Evolutionary conservation across 2,888 invertebrate species (phyloP), one percentile per base, ranked within the genome.

Genomic region (Rotaria socialis): DNA sequence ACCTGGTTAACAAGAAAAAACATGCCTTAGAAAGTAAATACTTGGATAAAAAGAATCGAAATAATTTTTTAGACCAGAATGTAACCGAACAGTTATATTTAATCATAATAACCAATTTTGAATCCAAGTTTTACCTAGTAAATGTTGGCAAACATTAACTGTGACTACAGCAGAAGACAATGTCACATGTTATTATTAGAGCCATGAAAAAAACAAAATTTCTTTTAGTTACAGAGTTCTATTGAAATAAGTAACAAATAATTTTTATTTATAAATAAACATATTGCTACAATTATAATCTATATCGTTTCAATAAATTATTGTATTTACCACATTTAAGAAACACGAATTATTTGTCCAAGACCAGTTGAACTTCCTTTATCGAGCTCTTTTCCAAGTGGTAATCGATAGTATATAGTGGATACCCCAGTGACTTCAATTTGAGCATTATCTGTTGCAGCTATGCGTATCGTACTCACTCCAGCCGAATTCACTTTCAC

Each of bases 361-460:
- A 67, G 27, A 35, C 35, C 67, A 67, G 67, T 67, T 67, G 35
- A 16, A 24, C 35, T 67, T 35, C 35, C 67, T 67, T 35, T 67
- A 27, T 35, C 35, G 35, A 35, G 67, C 0, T 27, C 19, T 35
- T 35, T 67, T 27, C 35, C 67, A 14, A 0, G 2, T 4, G 47
- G 75, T 80, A 41, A 41, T 80, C n/a, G 41, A 47, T 80, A 80
- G 22, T 24, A 80, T 5, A 80, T 43, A 22, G 22, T 80, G 11
- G 43, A 22, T 24, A 80, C 75, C 43, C 75, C 75, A 19, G 43
- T 80, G 24, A 80, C 47, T 41, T 80, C 75, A 80, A 80, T 47
- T 24, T 80, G 19, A 47, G 24, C 47, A 43, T 80, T 47, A 80
- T 41, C 47, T 24, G 75, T 80, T 11, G 75, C 75, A 16, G 47